Conservation (phyloP, 1,140 invertebrate genomes). For the Rhynchophorus ferrugineus region DNA sequence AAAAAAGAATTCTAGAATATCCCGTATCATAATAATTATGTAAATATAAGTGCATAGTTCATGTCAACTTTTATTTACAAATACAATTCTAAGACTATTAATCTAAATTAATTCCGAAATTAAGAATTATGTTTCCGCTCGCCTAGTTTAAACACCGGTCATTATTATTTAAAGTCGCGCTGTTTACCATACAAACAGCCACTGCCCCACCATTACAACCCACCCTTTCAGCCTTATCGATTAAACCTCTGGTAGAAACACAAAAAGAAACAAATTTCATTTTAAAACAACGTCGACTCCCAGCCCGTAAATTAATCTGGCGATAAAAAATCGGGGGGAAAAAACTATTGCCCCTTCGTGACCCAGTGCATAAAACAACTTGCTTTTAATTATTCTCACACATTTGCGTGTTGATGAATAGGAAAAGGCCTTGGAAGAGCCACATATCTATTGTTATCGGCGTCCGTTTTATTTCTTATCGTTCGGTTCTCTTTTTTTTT, state of each 20-base stretch:
- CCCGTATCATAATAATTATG: too few relatives aligned
- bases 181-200: too few relatives aligned
- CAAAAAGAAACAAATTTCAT: slow-evolving; percentile 17
- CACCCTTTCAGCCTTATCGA: slow-evolving; percentile 16
- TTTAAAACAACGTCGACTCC: slow-evolving; percentile 14
- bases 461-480: not conserved
- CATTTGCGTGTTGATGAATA: slow-evolving; percentile 6
- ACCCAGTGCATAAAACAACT: slow-evolving; percentile 10
- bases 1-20: too few relatives aligned
- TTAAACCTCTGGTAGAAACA: slow-evolving; percentile 8
- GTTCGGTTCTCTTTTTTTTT: not conserved
- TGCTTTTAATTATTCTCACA: slow-evolving; percentile 13
- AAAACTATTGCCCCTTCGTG: slow-evolving; percentile 11
- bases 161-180: too few relatives aligned
- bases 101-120: too few relatives aligned
- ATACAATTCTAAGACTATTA: too few relatives aligned
- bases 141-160: too few relatives aligned
- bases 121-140: too few relatives aligned
- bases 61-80: too few relatives aligned
- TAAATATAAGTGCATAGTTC: too few relatives aligned
- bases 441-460: not conserved
- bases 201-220: too few relatives aligned
- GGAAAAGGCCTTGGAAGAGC: not conserved
- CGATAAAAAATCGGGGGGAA: not conserved
- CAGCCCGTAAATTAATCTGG: slow-evolving; percentile 12